Conservation (phyloP, 2,113 vertebrate species). For the Paradoxurus hermaphroditus region DNA sequence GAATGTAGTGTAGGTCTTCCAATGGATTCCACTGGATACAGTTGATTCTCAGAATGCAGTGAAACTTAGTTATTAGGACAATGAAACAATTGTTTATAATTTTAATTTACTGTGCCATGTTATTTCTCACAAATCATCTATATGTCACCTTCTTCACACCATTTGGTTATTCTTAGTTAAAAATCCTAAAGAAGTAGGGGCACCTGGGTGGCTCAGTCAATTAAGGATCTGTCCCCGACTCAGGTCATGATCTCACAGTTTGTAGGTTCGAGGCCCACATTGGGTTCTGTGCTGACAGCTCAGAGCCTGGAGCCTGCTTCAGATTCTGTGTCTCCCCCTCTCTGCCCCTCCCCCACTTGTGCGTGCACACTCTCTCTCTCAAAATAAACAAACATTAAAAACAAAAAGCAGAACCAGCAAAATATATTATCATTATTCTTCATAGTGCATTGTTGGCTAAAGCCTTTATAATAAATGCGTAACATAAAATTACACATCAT, state of each 20-base stretch:
- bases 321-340: no score
- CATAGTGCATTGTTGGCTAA: not conserved
- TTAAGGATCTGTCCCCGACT: no score
- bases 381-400: no score
- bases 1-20: not conserved
- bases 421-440: slow-evolving; percentile 23
- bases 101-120: slow-evolving; percentile 42
- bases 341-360: no score
- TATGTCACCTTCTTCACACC: not conserved
- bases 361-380: no score
- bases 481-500: not conserved
- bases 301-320: no score
- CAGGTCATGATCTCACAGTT: no score
- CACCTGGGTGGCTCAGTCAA: no score
- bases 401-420: slow-evolving; percentile 6
- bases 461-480: not conserved
- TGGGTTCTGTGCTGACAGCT: no score
- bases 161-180: slow-evolving; percentile 52
- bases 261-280: no score
- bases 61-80: not conserved
- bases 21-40: not conserved
- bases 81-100: not conserved
- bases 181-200: not conserved
- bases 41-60: not conserved
- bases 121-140: slow-evolving; percentile 11